Conservation (phyloP, 30 jellyfish, hydroid and myxozoan species). For the Pseudorhiza aurosa region DNA sequence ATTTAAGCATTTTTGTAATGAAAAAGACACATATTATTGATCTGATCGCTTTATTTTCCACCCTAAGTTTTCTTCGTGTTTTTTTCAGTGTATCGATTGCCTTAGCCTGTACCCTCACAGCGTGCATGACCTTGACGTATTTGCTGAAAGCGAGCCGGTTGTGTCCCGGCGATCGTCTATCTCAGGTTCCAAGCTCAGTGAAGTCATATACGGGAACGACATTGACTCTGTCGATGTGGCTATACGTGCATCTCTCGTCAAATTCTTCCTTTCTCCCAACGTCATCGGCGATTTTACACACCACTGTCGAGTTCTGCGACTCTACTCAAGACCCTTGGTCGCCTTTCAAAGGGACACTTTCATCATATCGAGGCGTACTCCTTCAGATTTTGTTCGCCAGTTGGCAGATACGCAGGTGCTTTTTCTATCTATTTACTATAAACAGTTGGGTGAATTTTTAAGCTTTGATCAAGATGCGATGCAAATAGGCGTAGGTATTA, state of each 20-base stretch:
- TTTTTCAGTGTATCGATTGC: constrained; percentile 64
- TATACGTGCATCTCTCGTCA: constrained; percentile 82
- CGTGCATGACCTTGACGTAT: constrained; percentile 34
- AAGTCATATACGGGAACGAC: constrained; percentile 84
- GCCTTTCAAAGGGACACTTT: constrained; percentile 75
- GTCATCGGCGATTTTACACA: constrained; percentile 67
- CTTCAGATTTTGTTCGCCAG: constrained; percentile 62
- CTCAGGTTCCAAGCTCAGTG: constrained; percentile 56
- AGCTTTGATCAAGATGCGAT: too few species aligned
- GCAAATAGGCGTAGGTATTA: too few species aligned
- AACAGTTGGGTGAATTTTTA: too few species aligned
- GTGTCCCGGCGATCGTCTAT: constrained; percentile 29
- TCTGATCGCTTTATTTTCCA: too few species aligned
- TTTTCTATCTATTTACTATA: background rate
- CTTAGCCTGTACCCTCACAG: constrained; percentile 55
- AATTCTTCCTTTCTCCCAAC: constrained; percentile 85
- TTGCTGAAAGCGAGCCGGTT: constrained; percentile 52
- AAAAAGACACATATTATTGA: too few species aligned
- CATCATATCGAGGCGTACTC: constrained; percentile 67
- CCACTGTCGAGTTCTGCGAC: constrained; percentile 77
- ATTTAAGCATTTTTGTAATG: too few species aligned
- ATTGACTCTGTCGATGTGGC: constrained; percentile 96
- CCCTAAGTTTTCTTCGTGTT: too few species aligned
- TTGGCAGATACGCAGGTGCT: constrained; percentile 89
- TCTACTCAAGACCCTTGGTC: constrained; percentile 91